Evolutionary conservation across 1,140 invertebrate genomes (phyloP).

Genomic region (Drosophila varians): DNA sequence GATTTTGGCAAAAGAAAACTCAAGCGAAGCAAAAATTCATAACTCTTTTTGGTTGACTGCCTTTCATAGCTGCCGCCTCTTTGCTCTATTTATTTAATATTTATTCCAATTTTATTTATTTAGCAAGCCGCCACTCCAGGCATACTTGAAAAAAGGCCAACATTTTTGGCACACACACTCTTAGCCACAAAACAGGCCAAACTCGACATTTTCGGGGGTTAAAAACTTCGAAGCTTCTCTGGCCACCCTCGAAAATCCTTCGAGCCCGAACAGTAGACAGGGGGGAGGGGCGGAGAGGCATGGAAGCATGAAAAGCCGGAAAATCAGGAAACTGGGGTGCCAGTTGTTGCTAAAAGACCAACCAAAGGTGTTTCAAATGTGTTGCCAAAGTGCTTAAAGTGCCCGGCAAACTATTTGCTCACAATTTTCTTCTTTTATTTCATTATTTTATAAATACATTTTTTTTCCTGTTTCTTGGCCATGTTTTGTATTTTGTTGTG

Average conservation of each 20-base stretch:
- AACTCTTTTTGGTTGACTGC: slow-evolving; percentile 51
- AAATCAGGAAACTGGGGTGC: slow-evolving; percentile 6
- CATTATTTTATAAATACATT: neutral
- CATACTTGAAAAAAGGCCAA: slow-evolving; percentile 24
- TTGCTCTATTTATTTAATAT: slow-evolving; percentile 75
- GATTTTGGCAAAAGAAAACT: neutral
- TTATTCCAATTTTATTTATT: slow-evolving; percentile 80
- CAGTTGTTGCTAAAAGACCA: slow-evolving; percentile 62
- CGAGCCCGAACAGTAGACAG: neutral
- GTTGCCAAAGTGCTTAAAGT: slow-evolving; percentile 73
- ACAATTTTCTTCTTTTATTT: slow-evolving; percentile 47
- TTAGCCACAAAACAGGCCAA: slow-evolving; percentile 16
- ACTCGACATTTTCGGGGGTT: slow-evolving; percentile 22
- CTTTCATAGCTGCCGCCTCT: slow-evolving; percentile 12
- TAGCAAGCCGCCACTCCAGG: slow-evolving; percentile 36
- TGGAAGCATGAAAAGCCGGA: slow-evolving; percentile 29
- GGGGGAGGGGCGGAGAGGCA: neutral
- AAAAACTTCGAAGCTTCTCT: slow-evolving; percentile 12
- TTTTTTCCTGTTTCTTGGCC: neutral
- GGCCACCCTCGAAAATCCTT: slow-evolving; percentile 13
- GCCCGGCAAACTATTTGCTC: slow-evolving; percentile 65
- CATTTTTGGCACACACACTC: slow-evolving; percentile 11
- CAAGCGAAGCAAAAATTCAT: slow-evolving; percentile 28
- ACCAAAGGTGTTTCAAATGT: slow-evolving; percentile 76
- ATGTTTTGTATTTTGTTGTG: slow-evolving; percentile 42